Conservation (phyloP, 1,140 invertebrate genomes). For the Leucophenga varia region DNA sequence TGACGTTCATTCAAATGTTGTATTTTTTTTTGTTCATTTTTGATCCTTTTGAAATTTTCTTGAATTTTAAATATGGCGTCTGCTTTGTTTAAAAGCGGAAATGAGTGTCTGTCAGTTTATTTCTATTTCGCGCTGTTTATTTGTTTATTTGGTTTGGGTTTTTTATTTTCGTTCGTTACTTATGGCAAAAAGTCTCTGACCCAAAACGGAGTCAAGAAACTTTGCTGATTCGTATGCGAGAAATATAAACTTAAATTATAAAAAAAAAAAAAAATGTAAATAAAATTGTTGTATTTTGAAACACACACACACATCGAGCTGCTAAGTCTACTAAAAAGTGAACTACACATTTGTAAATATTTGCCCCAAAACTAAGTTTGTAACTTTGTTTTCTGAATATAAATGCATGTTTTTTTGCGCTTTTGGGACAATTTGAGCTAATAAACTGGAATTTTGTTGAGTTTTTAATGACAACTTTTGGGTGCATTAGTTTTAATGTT, state of each 20-base stretch:
- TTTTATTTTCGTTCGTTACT: conserved; percentile 21
- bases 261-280: conserved; percentile 29
- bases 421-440: conserved; percentile 16
- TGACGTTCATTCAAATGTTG: no score
- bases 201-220: conserved; percentile 47
- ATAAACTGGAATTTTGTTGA: conserved; percentile 36
- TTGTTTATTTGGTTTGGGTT: conserved; percentile 11
- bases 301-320: conserved; percentile 12
- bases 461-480: conserved; percentile 44
- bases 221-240: conserved; percentile 25
- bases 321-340: conserved; percentile 7
- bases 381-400: no score
- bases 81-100: conserved; percentile 53
- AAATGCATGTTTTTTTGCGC: no score
- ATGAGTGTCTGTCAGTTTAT: conserved; percentile 52
- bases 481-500: conserved; percentile 48
- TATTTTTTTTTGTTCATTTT: no score
- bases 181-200: conserved; percentile 28
- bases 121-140: conserved; percentile 39
- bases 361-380: no score
- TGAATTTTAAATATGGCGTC: conserved; percentile 54
- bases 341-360: conserved; percentile 14
- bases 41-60: no score
- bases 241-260: conserved; percentile 19
- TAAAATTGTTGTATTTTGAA: conserved; percentile 35